Percentiles rank a stretch among this genome's conserved stretches.
These are phyloP conservation scores for Cepaea nemoralis DNA, from an alignment of 1,140 invertebrate species.

Conservation along the genomic window DNA sequence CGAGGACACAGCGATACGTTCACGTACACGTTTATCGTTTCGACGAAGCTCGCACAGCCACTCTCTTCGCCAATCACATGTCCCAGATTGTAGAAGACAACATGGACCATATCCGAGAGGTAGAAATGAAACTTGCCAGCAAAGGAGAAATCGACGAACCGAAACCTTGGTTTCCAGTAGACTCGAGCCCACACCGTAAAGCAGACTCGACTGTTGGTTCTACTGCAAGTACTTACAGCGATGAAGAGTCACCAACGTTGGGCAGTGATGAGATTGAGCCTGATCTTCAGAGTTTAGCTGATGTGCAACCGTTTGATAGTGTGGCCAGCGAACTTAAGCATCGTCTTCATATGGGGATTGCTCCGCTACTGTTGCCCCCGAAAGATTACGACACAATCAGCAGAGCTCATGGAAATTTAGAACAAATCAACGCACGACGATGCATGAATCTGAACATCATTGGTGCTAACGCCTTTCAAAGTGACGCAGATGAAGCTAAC, in stretches of 20 bases:
- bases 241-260: constrained; percentile 53
- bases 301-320: constrained; percentile 88
- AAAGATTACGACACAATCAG: constrained; percentile 89
- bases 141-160: constrained; percentile 58
- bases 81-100: constrained; percentile 86
- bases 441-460: constrained; percentile 40
- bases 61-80: constrained; percentile 85
- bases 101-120: constrained; percentile 75
- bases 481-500: constrained; percentile 57
- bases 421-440: constrained; percentile 38
- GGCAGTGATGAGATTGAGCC: constrained; percentile 59
- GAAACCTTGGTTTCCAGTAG: constrained; percentile 36
- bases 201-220: constrained; percentile 55
- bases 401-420: constrained; percentile 73
- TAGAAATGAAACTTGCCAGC: constrained; percentile 63
- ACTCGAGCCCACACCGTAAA: constrained; percentile 50
- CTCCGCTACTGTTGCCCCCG: constrained; percentile 87
- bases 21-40: constrained; percentile 96
- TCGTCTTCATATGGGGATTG: constrained; percentile 75
- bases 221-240: constrained; percentile 53
- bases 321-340: constrained; percentile 90
- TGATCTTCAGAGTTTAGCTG: constrained; percentile 67
- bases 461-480: constrained; percentile 16
- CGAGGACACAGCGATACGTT: constrained; percentile 84
- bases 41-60: constrained; percentile 92